Evolutionary conservation across 2,888 invertebrate genomes (phyloP).

Genomic region (Xestoiulus laeticollis): DNA sequence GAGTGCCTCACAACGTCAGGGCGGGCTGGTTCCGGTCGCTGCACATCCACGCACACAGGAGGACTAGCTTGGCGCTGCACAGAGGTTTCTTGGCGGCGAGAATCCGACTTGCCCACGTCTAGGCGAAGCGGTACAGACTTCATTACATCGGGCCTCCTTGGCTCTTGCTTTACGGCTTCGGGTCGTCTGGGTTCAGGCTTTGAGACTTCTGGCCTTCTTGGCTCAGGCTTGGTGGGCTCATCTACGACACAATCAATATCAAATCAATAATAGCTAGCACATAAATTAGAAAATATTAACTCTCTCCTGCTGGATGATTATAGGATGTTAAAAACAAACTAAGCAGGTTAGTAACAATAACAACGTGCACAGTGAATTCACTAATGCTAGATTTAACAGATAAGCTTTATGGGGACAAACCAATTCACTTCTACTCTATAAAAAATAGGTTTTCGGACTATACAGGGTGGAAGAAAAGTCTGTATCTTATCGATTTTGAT

Average conservation of each 20-base stretch:
- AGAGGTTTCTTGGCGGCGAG: background rate
- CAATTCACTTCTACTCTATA: too few species aligned
- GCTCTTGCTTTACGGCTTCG: background rate
- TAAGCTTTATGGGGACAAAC: too few species aligned
- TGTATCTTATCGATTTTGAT: too few species aligned
- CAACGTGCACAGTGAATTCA: too few species aligned
- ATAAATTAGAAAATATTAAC: too few species aligned
- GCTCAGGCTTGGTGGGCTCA: background rate
- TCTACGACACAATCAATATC: background rate
- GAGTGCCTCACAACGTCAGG: background rate
- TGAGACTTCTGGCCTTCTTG: background rate
- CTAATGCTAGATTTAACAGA: too few species aligned
- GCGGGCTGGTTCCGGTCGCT: background rate
- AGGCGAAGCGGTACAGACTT: background rate
- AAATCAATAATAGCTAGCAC: background rate
- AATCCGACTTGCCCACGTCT: background rate
- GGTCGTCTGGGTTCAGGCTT: background rate
- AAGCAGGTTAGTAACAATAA: too few species aligned
- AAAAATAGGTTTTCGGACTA: too few species aligned
- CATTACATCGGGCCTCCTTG: background rate
- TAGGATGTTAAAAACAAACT: too few species aligned
- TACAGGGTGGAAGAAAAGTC: too few species aligned
- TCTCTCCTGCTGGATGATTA: too few species aligned
- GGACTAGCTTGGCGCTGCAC: background rate
- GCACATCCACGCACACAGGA: background rate